These are phyloP conservation scores for Hydrocynus forskahlii DNA, from an alignment of 2,797 vertebrate species.

Conservation along the genomic window DNA sequence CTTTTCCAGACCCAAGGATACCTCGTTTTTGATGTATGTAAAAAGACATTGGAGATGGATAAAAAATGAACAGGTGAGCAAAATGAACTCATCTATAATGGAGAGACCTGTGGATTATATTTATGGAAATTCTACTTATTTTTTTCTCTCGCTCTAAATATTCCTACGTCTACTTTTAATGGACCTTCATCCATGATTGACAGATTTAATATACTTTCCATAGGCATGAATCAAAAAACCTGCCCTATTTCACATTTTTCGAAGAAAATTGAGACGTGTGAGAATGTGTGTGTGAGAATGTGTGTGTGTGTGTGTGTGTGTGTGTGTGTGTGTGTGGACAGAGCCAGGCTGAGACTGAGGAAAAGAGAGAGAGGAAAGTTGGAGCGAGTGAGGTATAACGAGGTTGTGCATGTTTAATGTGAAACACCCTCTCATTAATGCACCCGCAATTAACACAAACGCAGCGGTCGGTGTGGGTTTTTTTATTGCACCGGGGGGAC, in stretches of 20 bases:
- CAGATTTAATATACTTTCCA: conserved; percentile 48
- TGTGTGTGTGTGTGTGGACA: background rate
- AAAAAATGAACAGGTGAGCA: conserved; percentile 9
- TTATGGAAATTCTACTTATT: conserved; percentile 17
- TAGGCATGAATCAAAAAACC: conserved; percentile 39
- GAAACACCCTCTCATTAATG: conserved; percentile 72
- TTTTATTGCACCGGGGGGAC: conserved; percentile 70
- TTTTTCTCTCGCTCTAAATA: conserved; percentile 16
- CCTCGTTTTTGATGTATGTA: background rate
- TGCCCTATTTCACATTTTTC: conserved; percentile 28
- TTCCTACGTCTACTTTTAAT: conserved; percentile 35
- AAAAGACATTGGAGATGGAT: background rate
- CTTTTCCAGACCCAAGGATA: background rate
- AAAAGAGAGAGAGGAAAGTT: background rate
- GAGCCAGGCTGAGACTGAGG: background rate
- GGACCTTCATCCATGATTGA: conserved; percentile 38
- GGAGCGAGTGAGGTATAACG: conserved; percentile 53
- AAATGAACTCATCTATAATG: conserved; percentile 28
- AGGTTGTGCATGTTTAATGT: conserved; percentile 68
- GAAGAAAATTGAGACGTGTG: conserved; percentile 9
- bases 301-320: background rate
- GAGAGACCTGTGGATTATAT: conserved; percentile 14
- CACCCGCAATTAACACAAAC: conserved; percentile 70
- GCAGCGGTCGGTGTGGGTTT: conserved; percentile 63
- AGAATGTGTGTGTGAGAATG: background rate